Conservation (phyloP, 2,797 vertebrate species). For the Gallinago solitaria region DNA sequence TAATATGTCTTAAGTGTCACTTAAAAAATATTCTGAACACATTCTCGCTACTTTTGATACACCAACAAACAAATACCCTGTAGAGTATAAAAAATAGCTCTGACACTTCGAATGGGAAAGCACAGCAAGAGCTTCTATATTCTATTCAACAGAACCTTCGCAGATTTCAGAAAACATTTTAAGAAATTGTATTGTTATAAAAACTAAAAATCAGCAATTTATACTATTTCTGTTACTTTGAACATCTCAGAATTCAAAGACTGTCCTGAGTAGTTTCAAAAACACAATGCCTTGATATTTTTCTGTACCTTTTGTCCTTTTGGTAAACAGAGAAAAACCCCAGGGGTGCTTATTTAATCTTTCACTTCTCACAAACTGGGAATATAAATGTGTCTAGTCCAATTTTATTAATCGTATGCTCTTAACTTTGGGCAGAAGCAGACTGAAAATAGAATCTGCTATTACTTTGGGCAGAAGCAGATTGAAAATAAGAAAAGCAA, state of each 20-base stretch:
- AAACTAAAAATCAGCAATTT: not conserved
- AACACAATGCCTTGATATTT: not conserved
- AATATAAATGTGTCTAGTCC: not conserved
- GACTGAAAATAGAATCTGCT: not conserved
- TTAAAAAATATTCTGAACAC: not conserved
- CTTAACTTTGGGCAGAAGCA: not conserved
- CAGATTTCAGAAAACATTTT: not conserved
- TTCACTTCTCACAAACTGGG: not conserved
- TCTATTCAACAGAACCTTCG: not conserved
- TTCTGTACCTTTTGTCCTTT: not conserved
- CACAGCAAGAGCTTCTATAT: not conserved
- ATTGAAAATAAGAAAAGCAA: not conserved
- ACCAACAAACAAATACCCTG: not conserved
- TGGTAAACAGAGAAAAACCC: not conserved
- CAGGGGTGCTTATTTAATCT: not conserved
- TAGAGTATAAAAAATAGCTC: not conserved
- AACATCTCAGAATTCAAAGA: not conserved
- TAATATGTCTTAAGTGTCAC: slow-evolving; percentile 3
- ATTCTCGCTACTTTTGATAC: not conserved
- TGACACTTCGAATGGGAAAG: not conserved
- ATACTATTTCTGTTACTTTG: not conserved
- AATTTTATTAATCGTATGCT: not conserved
- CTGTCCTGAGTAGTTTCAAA: not conserved
- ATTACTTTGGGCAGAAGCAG: not conserved
- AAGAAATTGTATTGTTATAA: not conserved